phyloP scores from a whole-genome alignment of 2,888 invertebrate species.

The Vannuccia rotundouncinata region DNA sequence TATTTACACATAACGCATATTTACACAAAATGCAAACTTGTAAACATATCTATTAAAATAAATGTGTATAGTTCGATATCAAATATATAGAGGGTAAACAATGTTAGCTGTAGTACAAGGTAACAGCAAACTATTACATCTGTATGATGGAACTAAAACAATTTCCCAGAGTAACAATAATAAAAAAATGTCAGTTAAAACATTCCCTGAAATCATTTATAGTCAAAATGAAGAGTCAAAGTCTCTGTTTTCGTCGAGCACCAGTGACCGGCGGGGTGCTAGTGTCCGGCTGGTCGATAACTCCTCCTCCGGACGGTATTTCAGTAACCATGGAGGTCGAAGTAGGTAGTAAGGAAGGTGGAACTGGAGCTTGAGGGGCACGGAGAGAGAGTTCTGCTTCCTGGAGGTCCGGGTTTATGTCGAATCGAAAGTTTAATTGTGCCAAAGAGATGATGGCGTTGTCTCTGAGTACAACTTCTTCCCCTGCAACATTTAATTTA shows the following conservation, averaged over 20 bases:
- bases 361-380: not conserved
- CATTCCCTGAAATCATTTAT: no score
- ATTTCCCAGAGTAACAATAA: no score
- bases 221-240: not conserved
- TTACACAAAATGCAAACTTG: no score
- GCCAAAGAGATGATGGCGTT: constrained; percentile 23
- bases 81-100: no score
- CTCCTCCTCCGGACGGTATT: not conserved
- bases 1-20: no score
- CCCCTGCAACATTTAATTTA: constrained; percentile 2
- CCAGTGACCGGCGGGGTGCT: not conserved
- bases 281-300: not conserved
- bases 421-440: constrained; percentile 32
- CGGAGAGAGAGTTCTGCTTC: not conserved
- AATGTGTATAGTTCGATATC: no score
- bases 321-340: not conserved
- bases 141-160: no score
- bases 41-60: no score
- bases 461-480: constrained; percentile 21
- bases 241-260: not conserved
- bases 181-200: no score
- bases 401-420: constrained; percentile 29
- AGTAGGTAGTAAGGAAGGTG: not conserved
- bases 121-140: no score
- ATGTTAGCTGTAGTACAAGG: no score